Percentiles rank a stretch among this genome's conserved stretches.
phyloP scores from a whole-genome alignment of 1,140 invertebrate genomes.

The Pygmarrhopalites habei region DNA sequence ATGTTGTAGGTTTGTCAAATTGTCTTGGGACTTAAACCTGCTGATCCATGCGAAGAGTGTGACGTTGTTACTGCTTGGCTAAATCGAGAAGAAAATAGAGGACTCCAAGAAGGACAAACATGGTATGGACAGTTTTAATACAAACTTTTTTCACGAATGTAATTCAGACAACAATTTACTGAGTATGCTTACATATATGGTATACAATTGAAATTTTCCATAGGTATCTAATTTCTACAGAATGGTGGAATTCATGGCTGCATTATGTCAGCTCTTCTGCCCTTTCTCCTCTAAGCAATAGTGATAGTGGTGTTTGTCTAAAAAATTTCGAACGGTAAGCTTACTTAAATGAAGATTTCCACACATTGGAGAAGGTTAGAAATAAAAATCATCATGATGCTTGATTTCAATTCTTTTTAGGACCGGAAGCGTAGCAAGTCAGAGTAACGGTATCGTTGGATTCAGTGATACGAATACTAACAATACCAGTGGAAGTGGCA shows the following conservation, averaged over 20 bases:
- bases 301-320: constrained; percentile 36
- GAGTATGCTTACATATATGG: too few species aligned
- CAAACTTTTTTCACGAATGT: too few species aligned
- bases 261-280: constrained; percentile 50
- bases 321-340: constrained; percentile 11
- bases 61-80: constrained; percentile 74
- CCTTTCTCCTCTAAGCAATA: constrained; percentile 30
- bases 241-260: constrained; percentile 76
- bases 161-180: too few species aligned
- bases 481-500: constrained; percentile 1
- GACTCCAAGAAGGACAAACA: constrained; percentile 67
- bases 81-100: constrained; percentile 61
- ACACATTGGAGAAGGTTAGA: too few species aligned
- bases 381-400: too few species aligned
- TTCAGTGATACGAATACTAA: constrained; percentile 21
- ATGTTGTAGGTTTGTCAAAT: constrained; percentile 76
- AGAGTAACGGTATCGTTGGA: constrained; percentile 29
- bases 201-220: too few species aligned
- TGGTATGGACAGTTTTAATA: too few species aligned
- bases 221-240: constrained; percentile 70
- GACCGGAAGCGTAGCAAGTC: constrained; percentile 28
- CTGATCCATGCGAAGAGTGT: constrained; percentile 67
- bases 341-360: too few species aligned
- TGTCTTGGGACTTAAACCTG: constrained; percentile 73
- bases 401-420: constrained; percentile 15